Evolutionary conservation across 2,888 invertebrate species (phyloP), one percentile per base, ranked within the genome.

Genomic region (Colletes collaris): DNA sequence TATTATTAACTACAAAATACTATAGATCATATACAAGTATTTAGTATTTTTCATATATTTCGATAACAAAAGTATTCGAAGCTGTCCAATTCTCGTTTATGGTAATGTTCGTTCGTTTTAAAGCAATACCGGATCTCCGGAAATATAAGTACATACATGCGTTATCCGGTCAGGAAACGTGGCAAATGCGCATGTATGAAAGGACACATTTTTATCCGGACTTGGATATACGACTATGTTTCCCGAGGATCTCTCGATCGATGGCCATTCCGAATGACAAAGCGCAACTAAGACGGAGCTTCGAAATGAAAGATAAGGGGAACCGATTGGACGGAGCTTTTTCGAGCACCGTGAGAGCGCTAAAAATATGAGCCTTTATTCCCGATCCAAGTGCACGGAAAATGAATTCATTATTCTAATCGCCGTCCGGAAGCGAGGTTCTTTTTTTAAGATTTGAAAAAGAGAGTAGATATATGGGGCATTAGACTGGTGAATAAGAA

Each of bases 331-430:
- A 13, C 19, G 27, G 35, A 46, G 27, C 10, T n/a, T 13, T 52
- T 1, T 4, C 0, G 62, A 37, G n/a, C 13, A 2, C 46, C 19
- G 10, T 7, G 19, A 6, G 3, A 13, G 37, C 10, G 64, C 27
- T 37, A 72, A 19, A 65, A 60, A 27, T 66, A 66, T 35, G 53
- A 16, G 10, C 5, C 16, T 50, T 35, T 35, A 27, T 27, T 50
- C 44, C 16, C 37, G 63, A 77, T 63, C 77, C 67, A 77, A 68
- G 62, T 27, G 49, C 16, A 49, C n/a, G 13, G 55, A 62, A 70
- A 70, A 76, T 70, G 70, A 76, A 78, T 66, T 66, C 70, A 52
- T 78, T 70, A 65, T 56, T 76, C 62, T 10, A 56, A 67, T 52
- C 66, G 62, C 3, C 46, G 65, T 65, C 65, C 46, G 10, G 37